Evolutionary conservation across 1,140 invertebrate genomes (phyloP).

Genomic region (Dermatophagoides farinae): DNA sequence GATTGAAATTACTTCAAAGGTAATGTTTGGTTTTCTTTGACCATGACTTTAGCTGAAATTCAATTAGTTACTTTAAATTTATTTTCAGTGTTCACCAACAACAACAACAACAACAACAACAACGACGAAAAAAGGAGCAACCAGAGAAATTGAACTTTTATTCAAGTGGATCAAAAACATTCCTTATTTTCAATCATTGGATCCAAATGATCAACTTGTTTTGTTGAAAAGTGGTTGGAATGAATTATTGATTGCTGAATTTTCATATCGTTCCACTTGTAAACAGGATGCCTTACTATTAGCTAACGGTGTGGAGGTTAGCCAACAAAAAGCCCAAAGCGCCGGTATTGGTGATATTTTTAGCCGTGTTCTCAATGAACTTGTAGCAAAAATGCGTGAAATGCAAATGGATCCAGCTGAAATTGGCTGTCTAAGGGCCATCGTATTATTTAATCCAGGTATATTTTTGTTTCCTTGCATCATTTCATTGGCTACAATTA

Average conservation of each 20-base stretch:
- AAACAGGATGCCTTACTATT: constrained; percentile 56
- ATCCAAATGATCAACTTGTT: constrained; percentile 72
- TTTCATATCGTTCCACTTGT: constrained; percentile 69
- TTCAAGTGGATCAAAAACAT: constrained; percentile 92
- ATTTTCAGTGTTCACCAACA: not conserved
- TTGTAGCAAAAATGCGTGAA: constrained; percentile 86
- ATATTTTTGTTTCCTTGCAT: constrained; percentile 3
- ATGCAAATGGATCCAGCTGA: constrained; percentile 91
- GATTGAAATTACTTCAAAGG: constrained; percentile 42
- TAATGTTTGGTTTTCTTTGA: constrained; percentile 25
- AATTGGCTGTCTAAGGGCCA: constrained; percentile 74
- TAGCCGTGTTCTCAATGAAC: constrained; percentile 72
- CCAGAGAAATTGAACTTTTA: constrained; percentile 76
- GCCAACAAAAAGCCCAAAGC: constrained; percentile 54
- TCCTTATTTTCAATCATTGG: constrained; percentile 69
- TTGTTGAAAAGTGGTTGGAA: constrained; percentile 81
- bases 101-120: constrained; percentile 27
- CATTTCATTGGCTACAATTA: not conserved
- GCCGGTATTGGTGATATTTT: constrained; percentile 74
- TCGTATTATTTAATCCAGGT: constrained; percentile 87
- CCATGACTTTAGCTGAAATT: not conserved
- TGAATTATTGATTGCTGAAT: constrained; percentile 77
- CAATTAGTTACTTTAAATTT: not conserved
- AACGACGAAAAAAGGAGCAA: constrained; percentile 50
- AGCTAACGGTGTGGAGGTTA: constrained; percentile 51